These are phyloP conservation scores for Podotricha telesiphe DNA, from an alignment of 2,888 invertebrate species.

Conservation along the genomic window DNA sequence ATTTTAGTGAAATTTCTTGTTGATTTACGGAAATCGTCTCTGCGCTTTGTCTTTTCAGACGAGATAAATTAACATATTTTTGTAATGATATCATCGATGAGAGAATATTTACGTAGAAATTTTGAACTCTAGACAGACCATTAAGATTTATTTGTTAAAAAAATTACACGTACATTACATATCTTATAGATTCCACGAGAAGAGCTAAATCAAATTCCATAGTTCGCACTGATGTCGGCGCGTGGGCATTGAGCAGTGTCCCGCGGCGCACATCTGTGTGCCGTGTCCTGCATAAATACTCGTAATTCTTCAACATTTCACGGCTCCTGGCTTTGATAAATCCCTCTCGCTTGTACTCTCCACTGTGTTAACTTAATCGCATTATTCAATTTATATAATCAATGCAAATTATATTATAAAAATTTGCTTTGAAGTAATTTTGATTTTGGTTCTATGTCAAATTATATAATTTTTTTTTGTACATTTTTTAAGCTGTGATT, in stretches of 20 bases:
- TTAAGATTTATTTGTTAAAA: too few relatives aligned
- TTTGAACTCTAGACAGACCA: too few relatives aligned
- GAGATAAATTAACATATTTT: neutral
- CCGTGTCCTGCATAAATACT: slow-evolving; percentile 52
- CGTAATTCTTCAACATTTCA: slow-evolving; percentile 54
- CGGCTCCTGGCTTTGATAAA: slow-evolving; percentile 67
- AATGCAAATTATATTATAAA: slow-evolving; percentile 20
- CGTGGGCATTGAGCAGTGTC: slow-evolving; percentile 61
- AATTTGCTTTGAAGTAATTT: neutral
- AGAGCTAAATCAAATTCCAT: neutral
- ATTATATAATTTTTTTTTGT: too few relatives aligned
- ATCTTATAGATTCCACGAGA: neutral
- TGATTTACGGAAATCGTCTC: too few relatives aligned
- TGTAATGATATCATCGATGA: too few relatives aligned
- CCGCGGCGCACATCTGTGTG: slow-evolving; percentile 67
- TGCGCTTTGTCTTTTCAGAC: too few relatives aligned
- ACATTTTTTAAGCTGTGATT: too few relatives aligned
- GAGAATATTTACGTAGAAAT: too few relatives aligned
- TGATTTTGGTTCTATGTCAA: too few relatives aligned
- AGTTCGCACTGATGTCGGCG: slow-evolving; percentile 44
- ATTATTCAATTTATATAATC: slow-evolving; percentile 48
- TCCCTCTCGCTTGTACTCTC: slow-evolving; percentile 53
- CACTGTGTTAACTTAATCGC: slow-evolving; percentile 58
- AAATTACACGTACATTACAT: too few relatives aligned
- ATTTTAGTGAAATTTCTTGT: too few relatives aligned